Percentiles rank a stretch among this genome's conserved stretches.
phyloP scores from a whole-genome alignment of 1,140 invertebrate species.

The Brachionus rotundiformis region DNA sequence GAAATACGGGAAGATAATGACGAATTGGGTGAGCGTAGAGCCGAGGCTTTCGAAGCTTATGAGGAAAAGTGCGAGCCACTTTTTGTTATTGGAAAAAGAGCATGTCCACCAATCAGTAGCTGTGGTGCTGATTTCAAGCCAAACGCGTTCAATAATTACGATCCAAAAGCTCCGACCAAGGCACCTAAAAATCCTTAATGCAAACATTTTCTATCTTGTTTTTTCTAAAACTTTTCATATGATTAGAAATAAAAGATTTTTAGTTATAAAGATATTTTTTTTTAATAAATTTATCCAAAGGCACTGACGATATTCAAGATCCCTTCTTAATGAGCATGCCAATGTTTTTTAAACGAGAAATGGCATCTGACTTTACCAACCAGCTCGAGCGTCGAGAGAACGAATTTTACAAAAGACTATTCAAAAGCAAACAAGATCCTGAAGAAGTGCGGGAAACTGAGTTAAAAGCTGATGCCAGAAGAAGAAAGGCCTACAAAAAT shows the following conservation, averaged over 20 bases:
- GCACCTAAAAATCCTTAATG: not conserved
- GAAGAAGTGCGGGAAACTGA: constrained; percentile 35
- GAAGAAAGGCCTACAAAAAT: constrained; percentile 40
- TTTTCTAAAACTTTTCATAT: not conserved
- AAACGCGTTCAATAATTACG: constrained; percentile 44
- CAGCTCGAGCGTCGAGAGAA: not conserved
- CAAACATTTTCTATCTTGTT: not conserved
- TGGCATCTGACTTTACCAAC: constrained; percentile 16
- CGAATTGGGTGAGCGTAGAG: constrained; percentile 35
- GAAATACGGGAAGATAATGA: constrained; percentile 32
- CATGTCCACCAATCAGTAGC: constrained; percentile 12
- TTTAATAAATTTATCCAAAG: not conserved
- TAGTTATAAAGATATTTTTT: not conserved
- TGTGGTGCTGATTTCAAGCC: constrained; percentile 10
- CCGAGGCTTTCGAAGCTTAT: constrained; percentile 29
- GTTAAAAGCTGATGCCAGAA: constrained; percentile 7
- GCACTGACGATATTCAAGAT: not conserved
- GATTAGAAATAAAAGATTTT: constrained; percentile 41
- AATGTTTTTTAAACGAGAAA: constrained; percentile 4
- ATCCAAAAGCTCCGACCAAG: constrained; percentile 34
- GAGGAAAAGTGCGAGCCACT: constrained; percentile 31
- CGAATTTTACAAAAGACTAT: not conserved
- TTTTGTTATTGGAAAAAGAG: constrained; percentile 26
- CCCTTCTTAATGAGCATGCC: not conserved
- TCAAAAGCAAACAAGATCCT: constrained; percentile 11